phyloP scores from a whole-genome alignment of 2,888 invertebrate genomes.

The Dryobota labecula region DNA sequence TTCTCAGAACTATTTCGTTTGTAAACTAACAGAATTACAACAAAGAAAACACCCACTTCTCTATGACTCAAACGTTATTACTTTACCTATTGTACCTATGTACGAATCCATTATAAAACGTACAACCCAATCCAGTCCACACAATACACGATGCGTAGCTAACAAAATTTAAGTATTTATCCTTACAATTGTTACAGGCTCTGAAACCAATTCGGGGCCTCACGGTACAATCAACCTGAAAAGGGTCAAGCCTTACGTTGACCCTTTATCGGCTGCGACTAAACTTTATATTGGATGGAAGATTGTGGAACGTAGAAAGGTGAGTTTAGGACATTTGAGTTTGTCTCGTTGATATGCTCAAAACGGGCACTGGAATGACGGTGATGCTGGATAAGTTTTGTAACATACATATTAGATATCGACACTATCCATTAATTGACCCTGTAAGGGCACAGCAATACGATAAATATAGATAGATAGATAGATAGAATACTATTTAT shows the following conservation, averaged over 20 bases:
- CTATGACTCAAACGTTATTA: constrained; percentile 31
- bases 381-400: not conserved
- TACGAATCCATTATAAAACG: constrained; percentile 15
- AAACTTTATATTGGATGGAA: constrained; percentile 56
- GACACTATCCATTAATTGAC: too few relatives aligned
- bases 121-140: constrained; percentile 35
- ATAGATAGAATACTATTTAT: too few relatives aligned
- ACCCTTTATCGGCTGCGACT: constrained; percentile 63
- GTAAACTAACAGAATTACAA: not conserved
- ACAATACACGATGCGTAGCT: constrained; percentile 47
- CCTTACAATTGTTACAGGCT: constrained; percentile 56
- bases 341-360: constrained; percentile 8
- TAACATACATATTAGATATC: not conserved
- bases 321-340: not conserved
- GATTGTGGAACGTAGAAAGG: constrained; percentile 17
- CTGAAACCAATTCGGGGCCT: constrained; percentile 51
- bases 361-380: not conserved
- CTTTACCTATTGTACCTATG: not conserved
- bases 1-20: not conserved
- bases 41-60: not conserved
- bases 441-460: too few relatives aligned
- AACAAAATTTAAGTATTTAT: constrained; percentile 68
- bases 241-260: constrained; percentile 62
- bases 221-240: constrained; percentile 65
- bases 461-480: too few relatives aligned